These are phyloP conservation scores for Ganaspis sp. DNA, from an alignment of 1,140 invertebrate species.

Conservation along the genomic window DNA sequence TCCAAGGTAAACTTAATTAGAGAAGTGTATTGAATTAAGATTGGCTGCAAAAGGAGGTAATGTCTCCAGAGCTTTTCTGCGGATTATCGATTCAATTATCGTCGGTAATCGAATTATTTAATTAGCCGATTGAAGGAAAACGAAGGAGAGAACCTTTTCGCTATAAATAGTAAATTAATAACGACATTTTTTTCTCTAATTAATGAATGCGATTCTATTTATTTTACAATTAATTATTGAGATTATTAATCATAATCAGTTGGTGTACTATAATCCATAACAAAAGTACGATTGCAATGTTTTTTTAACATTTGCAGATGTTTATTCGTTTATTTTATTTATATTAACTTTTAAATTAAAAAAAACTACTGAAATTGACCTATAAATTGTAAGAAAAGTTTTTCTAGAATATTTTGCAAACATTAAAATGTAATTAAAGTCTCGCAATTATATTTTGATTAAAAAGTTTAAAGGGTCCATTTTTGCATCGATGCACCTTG, in stretches of 20 bases:
- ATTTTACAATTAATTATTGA: no score
- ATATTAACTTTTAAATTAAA: no score
- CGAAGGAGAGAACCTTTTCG: neutral
- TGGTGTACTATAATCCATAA: no score
- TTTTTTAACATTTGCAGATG: no score
- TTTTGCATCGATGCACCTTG: neutral
- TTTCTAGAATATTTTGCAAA: no score
- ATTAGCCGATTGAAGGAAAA: neutral
- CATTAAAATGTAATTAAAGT: neutral
- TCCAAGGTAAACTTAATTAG: constrained; percentile 6
- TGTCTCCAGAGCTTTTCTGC: neutral
- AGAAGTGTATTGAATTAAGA: constrained; percentile 22
- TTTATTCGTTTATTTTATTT: no score
- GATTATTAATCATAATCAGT: no score
- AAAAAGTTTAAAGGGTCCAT: neutral
- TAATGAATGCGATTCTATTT: no score
- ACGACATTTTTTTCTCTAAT: no score
- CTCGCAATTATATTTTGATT: neutral
- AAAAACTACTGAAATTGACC: no score
- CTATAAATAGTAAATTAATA: neutral
- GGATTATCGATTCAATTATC: constrained; percentile 15
- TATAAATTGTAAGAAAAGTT: no score
- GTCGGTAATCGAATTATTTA: neutral
- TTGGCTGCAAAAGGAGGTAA: neutral
- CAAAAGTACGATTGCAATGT: no score